phyloP scores from a whole-genome alignment of 92 coral and sea anemone species.

The Epizoanthus fatuus region DNA sequence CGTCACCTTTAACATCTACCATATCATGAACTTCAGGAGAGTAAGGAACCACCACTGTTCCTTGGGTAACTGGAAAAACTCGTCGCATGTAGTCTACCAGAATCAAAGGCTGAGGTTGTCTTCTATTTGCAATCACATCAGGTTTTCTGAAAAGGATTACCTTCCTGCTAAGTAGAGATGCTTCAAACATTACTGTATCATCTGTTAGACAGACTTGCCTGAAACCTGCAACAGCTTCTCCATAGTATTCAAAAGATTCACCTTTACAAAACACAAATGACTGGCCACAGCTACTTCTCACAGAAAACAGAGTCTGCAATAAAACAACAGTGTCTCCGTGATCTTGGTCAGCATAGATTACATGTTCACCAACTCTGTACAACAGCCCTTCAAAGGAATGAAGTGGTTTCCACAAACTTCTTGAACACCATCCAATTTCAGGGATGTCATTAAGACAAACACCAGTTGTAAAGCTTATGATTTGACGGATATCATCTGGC shows the following conservation, averaged over 20 bases:
- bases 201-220: slow-evolving; percentile 63
- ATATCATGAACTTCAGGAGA: slow-evolving; percentile 72
- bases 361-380: slow-evolving; percentile 80
- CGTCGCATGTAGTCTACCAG: slow-evolving; percentile 78
- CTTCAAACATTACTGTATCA: slow-evolving; percentile 64
- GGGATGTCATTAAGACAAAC: slow-evolving; percentile 56
- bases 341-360: slow-evolving; percentile 72
- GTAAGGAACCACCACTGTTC: slow-evolving; percentile 76
- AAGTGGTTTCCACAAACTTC: slow-evolving; percentile 81
- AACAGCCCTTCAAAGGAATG: slow-evolving; percentile 74
- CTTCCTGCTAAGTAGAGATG: slow-evolving; percentile 74
- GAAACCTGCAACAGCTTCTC: slow-evolving; percentile 9
- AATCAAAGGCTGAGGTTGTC: slow-evolving; percentile 29
- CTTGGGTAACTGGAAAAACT: slow-evolving; percentile 71
- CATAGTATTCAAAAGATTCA: slow-evolving; percentile 42
- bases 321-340: slow-evolving; percentile 74
- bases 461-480: slow-evolving; percentile 50
- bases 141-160: slow-evolving; percentile 66
- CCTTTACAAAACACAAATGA: slow-evolving; percentile 53
- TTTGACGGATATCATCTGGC: slow-evolving; percentile 54
- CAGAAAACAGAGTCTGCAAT: slow-evolving; percentile 67
- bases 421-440: slow-evolving; percentile 53
- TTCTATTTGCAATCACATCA: slow-evolving; percentile 29
- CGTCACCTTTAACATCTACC: slow-evolving; percentile 67
- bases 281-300: slow-evolving; percentile 42